Evolutionary conservation across 2,888 invertebrate species (phyloP).

Genomic region (Orchestes rusci): DNA sequence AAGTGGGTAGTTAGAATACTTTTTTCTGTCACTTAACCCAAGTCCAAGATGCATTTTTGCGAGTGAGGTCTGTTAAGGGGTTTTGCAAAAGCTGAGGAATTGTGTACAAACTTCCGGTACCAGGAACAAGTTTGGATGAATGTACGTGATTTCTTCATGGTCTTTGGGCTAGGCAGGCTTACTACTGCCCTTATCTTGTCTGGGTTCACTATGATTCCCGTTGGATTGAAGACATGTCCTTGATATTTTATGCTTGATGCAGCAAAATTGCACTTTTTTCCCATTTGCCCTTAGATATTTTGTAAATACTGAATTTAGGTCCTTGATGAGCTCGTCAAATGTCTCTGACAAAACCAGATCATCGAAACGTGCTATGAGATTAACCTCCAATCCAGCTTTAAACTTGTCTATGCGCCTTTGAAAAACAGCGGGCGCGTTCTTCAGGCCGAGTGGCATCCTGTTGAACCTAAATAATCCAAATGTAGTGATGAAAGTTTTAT

Average conservation of each 20-base stretch:
- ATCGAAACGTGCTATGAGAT: too few relatives aligned
- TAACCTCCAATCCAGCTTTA: too few relatives aligned
- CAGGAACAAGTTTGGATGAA: slow-evolving; percentile 28
- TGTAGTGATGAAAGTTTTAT: too few relatives aligned
- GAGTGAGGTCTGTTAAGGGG: slow-evolving; percentile 23
- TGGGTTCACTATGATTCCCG: not conserved
- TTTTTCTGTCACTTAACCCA: slow-evolving; percentile 13
- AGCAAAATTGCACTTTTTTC: not conserved
- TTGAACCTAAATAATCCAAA: too few relatives aligned
- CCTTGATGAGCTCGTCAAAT: too few relatives aligned
- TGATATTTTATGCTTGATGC: slow-evolving; percentile 17
- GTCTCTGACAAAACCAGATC: too few relatives aligned
- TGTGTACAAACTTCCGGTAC: slow-evolving; percentile 25
- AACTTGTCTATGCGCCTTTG: too few relatives aligned
- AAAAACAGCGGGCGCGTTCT: too few relatives aligned
- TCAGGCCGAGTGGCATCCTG: too few relatives aligned
- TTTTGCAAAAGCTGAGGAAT: slow-evolving; percentile 23
- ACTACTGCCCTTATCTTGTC: slow-evolving; percentile 13
- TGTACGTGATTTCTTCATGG: slow-evolving; percentile 21
- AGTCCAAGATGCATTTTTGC: slow-evolving; percentile 17
- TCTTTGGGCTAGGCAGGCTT: slow-evolving; percentile 16
- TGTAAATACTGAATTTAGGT: too few relatives aligned
- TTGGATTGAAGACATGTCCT: slow-evolving; percentile 17
- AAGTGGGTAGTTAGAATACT: slow-evolving; percentile 15
- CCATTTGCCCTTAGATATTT: not conserved